These are phyloP conservation scores for Chrysodeixis includens DNA, from an alignment of 2,888 invertebrate genomes.

Conservation along the genomic window DNA sequence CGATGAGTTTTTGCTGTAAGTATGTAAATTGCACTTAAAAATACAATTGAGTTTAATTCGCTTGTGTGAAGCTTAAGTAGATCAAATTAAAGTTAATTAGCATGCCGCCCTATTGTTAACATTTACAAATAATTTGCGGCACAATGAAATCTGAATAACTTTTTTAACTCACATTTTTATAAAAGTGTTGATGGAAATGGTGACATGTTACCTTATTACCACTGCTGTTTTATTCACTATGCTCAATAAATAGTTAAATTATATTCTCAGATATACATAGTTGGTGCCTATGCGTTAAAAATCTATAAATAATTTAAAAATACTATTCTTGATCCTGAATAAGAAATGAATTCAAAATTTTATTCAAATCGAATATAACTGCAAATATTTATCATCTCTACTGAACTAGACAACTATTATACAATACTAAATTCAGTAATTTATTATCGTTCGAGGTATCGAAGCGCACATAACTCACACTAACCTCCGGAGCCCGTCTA, in stretches of 20 bases:
- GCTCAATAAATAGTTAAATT: no score
- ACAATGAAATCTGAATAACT: no score
- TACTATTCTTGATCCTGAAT: no score
- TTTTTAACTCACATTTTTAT: no score
- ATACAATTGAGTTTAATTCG: not conserved
- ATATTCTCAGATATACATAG: no score
- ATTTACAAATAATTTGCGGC: not conserved
- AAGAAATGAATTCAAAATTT: not conserved
- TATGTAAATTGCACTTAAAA: not conserved
- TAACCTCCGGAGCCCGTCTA: constrained; percentile 36
- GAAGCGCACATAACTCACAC: constrained; percentile 29
- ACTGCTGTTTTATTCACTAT: no score
- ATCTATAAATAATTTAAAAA: no score
- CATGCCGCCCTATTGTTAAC: not conserved
- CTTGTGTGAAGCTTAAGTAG: not conserved
- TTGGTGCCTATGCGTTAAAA: no score
- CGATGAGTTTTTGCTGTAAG: not conserved
- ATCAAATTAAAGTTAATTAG: not conserved
- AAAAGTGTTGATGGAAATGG: no score
- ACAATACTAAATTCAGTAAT: not conserved
- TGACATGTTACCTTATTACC: no score
- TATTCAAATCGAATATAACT: not conserved
- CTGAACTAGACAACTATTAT: not conserved
- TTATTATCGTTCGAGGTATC: not conserved
- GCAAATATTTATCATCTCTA: not conserved